Conservation (phyloP, 2,113 vertebrate species). For the Odontophorus gujanensis region DNA sequence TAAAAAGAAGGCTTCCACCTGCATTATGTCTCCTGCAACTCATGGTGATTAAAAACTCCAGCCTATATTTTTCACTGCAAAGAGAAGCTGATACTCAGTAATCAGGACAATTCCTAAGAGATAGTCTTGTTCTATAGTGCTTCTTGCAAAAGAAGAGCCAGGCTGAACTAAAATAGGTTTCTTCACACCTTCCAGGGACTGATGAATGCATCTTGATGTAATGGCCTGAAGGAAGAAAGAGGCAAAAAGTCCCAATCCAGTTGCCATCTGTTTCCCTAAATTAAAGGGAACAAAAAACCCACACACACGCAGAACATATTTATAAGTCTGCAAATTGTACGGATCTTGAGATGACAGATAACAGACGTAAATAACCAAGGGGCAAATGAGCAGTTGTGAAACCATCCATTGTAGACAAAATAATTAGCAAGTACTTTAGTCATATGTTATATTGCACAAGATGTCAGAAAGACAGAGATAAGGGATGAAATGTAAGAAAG, state of each 20-base stretch:
- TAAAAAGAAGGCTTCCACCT: neutral
- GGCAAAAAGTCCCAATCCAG: slow-evolving; percentile 14
- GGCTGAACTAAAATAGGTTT: slow-evolving; percentile 21
- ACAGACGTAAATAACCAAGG: neutral
- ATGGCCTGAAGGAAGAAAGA: slow-evolving; percentile 15
- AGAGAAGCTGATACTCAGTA: neutral
- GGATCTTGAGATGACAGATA: slow-evolving; percentile 2
- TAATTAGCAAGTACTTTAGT: slow-evolving; percentile 9
- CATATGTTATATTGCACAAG: neutral
- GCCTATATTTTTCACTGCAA: neutral
- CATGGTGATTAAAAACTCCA: neutral
- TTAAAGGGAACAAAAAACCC: neutral
- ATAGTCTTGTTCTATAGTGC: neutral
- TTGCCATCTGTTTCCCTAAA: slow-evolving; percentile 50
- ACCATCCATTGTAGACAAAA: neutral
- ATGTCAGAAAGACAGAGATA: neutral
- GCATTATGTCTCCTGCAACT: neutral
- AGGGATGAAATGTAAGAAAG: neutral
- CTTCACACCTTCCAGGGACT: slow-evolving; percentile 47
- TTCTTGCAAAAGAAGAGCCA: slow-evolving; percentile 17
- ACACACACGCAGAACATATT: neutral
- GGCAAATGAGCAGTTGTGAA: neutral
- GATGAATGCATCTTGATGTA: slow-evolving; percentile 26
- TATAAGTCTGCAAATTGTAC: slow-evolving; percentile 21
- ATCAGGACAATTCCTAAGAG: neutral